phyloP scores from a whole-genome alignment of 92 coral and sea anemone species.

The Bergia puertoricense region DNA sequence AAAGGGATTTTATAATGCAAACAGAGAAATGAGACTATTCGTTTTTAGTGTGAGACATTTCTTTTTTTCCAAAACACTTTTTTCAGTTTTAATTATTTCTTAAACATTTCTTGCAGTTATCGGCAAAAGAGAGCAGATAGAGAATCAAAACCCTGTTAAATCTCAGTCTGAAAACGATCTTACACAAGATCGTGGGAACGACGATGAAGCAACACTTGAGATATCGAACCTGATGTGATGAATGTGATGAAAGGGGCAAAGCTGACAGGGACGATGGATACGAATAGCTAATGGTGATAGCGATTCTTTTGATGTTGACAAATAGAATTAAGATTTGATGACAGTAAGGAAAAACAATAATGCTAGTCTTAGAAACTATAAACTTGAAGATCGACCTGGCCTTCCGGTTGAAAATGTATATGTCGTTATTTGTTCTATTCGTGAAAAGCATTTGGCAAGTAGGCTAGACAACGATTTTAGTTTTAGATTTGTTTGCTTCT shows the following conservation, averaged over 20 bases:
- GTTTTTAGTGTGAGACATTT: too few relatives aligned
- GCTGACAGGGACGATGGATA: background rate
- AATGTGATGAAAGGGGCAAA: too few relatives aligned
- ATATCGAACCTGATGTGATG: background rate
- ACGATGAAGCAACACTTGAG: background rate
- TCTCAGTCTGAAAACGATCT: background rate
- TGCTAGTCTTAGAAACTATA: background rate
- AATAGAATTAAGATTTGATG: background rate
- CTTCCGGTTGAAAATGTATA: background rate
- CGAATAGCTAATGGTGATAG: background rate
- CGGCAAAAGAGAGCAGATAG: background rate
- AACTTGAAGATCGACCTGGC: background rate
- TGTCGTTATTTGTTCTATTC: too few relatives aligned
- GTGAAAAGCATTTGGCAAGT: too few relatives aligned
- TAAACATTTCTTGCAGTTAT: background rate
- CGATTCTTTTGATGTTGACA: background rate
- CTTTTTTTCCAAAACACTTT: too few relatives aligned
- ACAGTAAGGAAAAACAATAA: too few relatives aligned
- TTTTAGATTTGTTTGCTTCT: too few relatives aligned
- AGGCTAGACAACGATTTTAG: too few relatives aligned
- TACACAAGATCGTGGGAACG: background rate
- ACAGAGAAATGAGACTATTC: too few relatives aligned
- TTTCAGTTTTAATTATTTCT: background rate
- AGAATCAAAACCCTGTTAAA: background rate
- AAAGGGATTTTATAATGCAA: too few relatives aligned